phyloP scores from a whole-genome alignment of 1,140 invertebrate genomes.

The Triops cancriformis region DNA sequence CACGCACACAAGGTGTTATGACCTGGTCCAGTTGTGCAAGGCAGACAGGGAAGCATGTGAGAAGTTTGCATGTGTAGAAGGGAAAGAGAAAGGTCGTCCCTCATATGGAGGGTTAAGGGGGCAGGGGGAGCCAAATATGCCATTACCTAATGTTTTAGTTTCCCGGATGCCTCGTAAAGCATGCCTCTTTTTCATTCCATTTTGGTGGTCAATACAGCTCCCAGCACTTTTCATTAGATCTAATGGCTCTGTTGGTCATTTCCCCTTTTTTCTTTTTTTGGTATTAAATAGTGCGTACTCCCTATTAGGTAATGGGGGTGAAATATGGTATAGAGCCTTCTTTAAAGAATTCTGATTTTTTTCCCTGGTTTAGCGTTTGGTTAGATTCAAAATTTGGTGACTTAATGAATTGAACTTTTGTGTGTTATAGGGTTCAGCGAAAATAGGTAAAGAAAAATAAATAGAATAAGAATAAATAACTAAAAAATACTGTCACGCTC shows the following conservation, averaged over 20 bases:
- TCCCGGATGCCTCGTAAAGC: constrained; percentile 2
- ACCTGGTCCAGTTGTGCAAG: not conserved
- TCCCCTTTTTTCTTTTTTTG: too few species aligned
- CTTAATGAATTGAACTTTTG: too few species aligned
- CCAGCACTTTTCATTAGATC: not conserved
- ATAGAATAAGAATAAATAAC: too few species aligned
- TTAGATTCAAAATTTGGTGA: too few species aligned
- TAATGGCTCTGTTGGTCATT: not conserved
- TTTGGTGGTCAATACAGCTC: not conserved
- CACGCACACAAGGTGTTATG: not conserved
- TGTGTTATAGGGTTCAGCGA: too few species aligned
- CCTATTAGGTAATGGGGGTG: too few species aligned
- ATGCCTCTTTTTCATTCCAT: not conserved
- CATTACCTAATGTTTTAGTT: not conserved
- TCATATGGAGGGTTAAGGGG: not conserved
- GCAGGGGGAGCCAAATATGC: not conserved
- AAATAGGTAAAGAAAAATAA: too few species aligned
- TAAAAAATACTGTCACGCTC: too few species aligned
- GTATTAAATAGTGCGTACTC: too few species aligned
- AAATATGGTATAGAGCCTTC: too few species aligned
- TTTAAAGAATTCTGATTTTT: too few species aligned
- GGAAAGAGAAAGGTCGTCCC: not conserved
- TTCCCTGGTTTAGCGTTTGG: too few species aligned
- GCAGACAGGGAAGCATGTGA: not conserved
- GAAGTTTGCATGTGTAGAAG: not conserved